These are phyloP conservation scores for Megaceryle alcyon DNA, from an alignment of 2,797 vertebrate species.

Conservation along the genomic window DNA sequence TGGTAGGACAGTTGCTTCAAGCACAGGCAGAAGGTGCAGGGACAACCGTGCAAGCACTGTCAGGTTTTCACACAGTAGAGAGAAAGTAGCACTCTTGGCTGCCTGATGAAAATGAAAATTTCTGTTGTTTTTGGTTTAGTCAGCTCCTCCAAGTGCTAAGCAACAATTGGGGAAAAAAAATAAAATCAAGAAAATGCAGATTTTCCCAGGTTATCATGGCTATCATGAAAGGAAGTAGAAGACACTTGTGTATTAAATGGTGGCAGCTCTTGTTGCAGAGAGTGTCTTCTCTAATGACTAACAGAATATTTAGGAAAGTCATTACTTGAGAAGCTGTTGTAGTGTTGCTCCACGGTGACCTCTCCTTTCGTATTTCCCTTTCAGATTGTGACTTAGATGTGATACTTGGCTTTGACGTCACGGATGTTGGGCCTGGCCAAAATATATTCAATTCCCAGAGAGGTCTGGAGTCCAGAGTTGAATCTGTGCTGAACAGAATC, in stretches of 20 bases:
- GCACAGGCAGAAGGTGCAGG: background rate
- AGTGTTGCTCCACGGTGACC: background rate
- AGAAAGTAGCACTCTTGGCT: background rate
- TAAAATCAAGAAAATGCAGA: background rate
- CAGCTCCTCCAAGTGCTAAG: background rate
- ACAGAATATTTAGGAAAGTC: background rate
- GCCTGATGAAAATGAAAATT: background rate
- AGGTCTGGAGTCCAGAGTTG: slow-evolving; percentile 85
- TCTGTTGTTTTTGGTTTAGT: background rate
- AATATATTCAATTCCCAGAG: slow-evolving; percentile 87
- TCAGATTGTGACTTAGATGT: slow-evolving; percentile 91
- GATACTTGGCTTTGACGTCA: slow-evolving; percentile 93
- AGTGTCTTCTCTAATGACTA: background rate
- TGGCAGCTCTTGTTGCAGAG: background rate
- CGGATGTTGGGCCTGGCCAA: slow-evolving; percentile 69
- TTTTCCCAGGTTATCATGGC: background rate
- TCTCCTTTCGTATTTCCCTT: slow-evolving; percentile 8
- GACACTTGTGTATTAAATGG: background rate
- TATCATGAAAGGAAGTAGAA: background rate
- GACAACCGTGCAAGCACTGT: background rate
- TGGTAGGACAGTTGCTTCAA: background rate
- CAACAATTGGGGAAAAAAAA: background rate
- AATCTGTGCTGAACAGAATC: slow-evolving; percentile 85
- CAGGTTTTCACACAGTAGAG: background rate
- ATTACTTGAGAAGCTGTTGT: background rate